Evolutionary conservation across 2,797 vertebrate species (phyloP).

Genomic region (Microtus obscurus): DNA sequence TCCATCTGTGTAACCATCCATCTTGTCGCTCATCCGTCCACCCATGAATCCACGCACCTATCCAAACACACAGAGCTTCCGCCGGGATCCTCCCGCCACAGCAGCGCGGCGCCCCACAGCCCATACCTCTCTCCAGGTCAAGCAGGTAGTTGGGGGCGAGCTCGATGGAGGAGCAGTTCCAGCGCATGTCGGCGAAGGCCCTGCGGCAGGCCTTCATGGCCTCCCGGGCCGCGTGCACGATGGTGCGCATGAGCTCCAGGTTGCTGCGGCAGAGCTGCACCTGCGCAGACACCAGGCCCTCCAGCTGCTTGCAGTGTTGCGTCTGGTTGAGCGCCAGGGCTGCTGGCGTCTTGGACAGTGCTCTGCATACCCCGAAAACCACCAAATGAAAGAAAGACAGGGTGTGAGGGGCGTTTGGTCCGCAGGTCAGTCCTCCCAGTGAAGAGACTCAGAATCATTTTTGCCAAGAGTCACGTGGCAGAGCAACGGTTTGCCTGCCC

Average conservation of each 20-base stretch:
- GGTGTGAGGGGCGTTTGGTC: background rate
- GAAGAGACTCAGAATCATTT: accelerated
- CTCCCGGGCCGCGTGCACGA: slow-evolving; percentile 95
- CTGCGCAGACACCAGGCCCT: slow-evolving; percentile 96
- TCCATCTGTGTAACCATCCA: slow-evolving; percentile 11
- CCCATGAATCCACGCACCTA: slow-evolving; percentile 52
- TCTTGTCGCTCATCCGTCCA: slow-evolving; percentile 23
- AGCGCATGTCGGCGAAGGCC: slow-evolving; percentile 97
- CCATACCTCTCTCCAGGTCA: slow-evolving; percentile 97
- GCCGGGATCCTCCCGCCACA: background rate
- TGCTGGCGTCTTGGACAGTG: slow-evolving; percentile 92
- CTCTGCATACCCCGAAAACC: slow-evolving; percentile 87
- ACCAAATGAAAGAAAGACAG: background rate
- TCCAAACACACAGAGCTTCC: slow-evolving; percentile 43
- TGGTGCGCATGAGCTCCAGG: slow-evolving; percentile 97
- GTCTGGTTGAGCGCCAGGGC: slow-evolving; percentile 95
- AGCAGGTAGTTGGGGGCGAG: slow-evolving; percentile 94
- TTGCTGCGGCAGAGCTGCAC: slow-evolving; percentile 98
- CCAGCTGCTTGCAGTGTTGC: slow-evolving; percentile 97
- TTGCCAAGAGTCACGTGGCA: background rate
- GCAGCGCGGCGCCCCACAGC: background rate
- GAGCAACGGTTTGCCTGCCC: background rate
- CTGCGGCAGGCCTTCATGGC: slow-evolving; percentile 97
- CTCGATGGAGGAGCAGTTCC: slow-evolving; percentile 99
- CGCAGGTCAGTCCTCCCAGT: background rate